phyloP scores from a whole-genome alignment of 2,113 vertebrate species.

The Ardeotis arabs region DNA sequence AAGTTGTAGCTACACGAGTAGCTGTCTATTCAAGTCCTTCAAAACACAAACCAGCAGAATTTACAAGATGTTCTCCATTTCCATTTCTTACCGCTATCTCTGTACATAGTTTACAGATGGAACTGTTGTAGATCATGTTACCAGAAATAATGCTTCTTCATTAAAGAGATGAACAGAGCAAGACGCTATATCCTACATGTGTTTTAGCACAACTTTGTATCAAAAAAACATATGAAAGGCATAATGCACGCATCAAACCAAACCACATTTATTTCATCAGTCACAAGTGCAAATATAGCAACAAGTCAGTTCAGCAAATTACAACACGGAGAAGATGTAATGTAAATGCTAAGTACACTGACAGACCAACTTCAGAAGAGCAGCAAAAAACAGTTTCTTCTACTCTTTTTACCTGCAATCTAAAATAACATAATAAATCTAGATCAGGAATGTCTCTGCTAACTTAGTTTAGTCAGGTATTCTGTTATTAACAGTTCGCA shows the following conservation, averaged over 20 bases:
- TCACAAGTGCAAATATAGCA: conserved; percentile 74
- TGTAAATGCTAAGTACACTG: conserved; percentile 61
- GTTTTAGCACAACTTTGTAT: neutral
- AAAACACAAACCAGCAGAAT: neutral
- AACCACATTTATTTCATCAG: conserved; percentile 75
- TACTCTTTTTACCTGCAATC: conserved; percentile 8
- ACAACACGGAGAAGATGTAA: conserved; percentile 58
- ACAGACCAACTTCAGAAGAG: conserved; percentile 44
- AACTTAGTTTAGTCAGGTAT: neutral
- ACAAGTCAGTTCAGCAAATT: conserved; percentile 72
- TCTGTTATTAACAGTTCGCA: neutral
- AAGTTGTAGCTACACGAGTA: neutral
- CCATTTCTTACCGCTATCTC: neutral
- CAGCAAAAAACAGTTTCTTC: conserved; percentile 49
- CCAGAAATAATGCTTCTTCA: neutral
- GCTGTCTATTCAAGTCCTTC: neutral
- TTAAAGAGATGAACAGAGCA: neutral
- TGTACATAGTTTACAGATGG: neutral
- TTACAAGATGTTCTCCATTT: neutral
- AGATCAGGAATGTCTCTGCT: conserved; percentile 36
- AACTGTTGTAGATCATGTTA: neutral
- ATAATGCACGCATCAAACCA: conserved; percentile 13
- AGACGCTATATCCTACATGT: neutral
- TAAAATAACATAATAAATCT: conserved; percentile 31
- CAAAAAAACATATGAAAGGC: neutral